Base-by-base conservation (phyloP, 1,140 invertebrate species). In the Eubasilissa regina region DNA sequence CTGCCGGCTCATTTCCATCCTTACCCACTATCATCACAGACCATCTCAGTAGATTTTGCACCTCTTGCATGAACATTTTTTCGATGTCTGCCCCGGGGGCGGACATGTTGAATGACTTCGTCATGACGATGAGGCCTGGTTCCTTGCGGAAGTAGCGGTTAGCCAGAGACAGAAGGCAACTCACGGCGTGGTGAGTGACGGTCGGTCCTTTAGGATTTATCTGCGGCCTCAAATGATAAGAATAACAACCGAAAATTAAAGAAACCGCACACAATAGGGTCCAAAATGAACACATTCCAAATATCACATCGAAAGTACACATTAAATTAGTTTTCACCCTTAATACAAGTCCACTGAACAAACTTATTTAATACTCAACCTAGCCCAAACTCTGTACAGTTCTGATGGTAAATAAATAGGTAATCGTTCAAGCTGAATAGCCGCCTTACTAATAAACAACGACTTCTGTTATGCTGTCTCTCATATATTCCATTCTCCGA, bases 131-230 rank as follows among this genome's bases (percentile, higher is more conserved):
- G 4, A 88, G 48, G 35, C 85, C 75, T 8, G 86, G 85, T 25
- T 83, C 72, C 17, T 83, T 78, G 3, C 77, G 66, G 64, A 88
- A 88, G 60, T 86, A 84, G 10, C 58, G 68, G 75, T 86, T 80
- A 4, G 86, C 85, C 13, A 88, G 74, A 51, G 84, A 74, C n/a
- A 72, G 76, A n/a, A 88, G 58, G 68, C 87, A 88, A 35, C 82
- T 84, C 1, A 84, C 82, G 35, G 84, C 86, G 58, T 88, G 84
- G 15, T 80, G 83, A 0, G 85, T 79, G 0, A 87, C 82, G 12
- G 83, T 85, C 12, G 86, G 85, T 21, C 85, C 85, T 17, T 84
- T 68, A 0, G 85, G 84, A 80, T 86, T 86, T 4, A 86, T 68
- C 43, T 68, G 73, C 51, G 79, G 17, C 43, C 56, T 78, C 25